Percentiles rank a stretch among this genome's conserved stretches.
These are phyloP conservation scores for Odocoileus hemionus DNA, from an alignment of 2,113 vertebrate genomes.

Conservation along the genomic window DNA sequence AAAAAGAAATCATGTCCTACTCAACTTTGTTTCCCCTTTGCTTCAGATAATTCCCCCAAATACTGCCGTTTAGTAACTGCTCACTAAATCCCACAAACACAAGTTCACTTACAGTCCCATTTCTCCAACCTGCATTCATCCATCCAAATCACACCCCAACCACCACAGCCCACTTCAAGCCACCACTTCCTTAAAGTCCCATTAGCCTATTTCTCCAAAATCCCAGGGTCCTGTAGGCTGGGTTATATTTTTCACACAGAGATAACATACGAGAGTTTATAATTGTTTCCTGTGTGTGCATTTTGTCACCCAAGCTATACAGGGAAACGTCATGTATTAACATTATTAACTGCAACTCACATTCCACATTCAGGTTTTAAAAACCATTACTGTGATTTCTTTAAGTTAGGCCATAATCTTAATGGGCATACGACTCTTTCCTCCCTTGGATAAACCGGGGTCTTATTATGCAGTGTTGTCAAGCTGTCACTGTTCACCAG, in stretches of 20 bases:
- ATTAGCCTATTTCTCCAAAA: background rate
- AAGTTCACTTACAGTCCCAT: background rate
- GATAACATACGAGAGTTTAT: background rate
- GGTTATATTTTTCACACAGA: background rate
- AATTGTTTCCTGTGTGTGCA: background rate
- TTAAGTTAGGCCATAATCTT: background rate
- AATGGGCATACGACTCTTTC: background rate
- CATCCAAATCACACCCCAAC: background rate
- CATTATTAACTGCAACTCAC: background rate
- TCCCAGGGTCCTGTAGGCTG: background rate
- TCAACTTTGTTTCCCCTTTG: background rate
- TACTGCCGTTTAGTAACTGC: background rate
- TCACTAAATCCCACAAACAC: background rate
- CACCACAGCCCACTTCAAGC: background rate
- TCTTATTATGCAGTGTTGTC: constrained; percentile 36
- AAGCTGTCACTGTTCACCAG: constrained; percentile 27
- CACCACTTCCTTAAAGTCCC: background rate
- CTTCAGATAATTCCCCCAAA: background rate
- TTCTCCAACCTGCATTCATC: background rate
- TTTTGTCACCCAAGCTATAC: background rate
- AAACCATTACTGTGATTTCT: background rate
- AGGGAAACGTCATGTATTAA: background rate
- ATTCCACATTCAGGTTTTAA: background rate
- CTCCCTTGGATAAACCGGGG: background rate
- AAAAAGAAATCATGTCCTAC: background rate